Evolutionary conservation across 2,888 invertebrate genomes (phyloP).

Genomic region (Agonopterix arenella): DNA sequence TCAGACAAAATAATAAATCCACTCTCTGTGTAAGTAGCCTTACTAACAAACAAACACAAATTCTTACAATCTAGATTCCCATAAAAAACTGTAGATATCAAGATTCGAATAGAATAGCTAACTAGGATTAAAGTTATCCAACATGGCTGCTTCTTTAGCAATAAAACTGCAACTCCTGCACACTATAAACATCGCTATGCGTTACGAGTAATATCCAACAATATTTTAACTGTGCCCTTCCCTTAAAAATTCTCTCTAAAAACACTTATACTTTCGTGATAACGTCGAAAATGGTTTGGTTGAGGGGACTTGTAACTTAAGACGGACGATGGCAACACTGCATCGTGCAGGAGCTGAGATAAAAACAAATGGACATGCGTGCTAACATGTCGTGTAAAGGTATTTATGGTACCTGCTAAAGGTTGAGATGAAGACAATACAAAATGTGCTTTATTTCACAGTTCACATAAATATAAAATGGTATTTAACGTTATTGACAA

Average conservation of each 20-base stretch:
- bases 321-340: slow-evolving; percentile 4
- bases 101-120: too few species aligned
- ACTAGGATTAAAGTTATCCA: too few species aligned
- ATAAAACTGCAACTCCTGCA: slow-evolving; percentile 34
- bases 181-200: slow-evolving; percentile 35
- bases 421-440: neutral
- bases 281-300: too few species aligned
- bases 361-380: slow-evolving; percentile 31
- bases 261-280: too few species aligned
- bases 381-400: slow-evolving; percentile 18
- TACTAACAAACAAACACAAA: neutral
- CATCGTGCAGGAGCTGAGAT: slow-evolving; percentile 25
- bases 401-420: neutral
- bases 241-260: too few species aligned
- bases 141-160: slow-evolving; percentile 12
- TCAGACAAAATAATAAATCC: too few species aligned
- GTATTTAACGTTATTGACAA: too few species aligned
- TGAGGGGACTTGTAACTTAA: too few species aligned
- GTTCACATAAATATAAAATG: too few species aligned
- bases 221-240: slow-evolving; percentile 23
- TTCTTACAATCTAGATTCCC: neutral
- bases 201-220: slow-evolving; percentile 34
- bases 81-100: neutral
- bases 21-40: too few species aligned
- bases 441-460: too few species aligned